These are phyloP conservation scores for Ptiloglossa arizonensis DNA, from an alignment of 1,140 invertebrate species.

Conservation along the genomic window DNA sequence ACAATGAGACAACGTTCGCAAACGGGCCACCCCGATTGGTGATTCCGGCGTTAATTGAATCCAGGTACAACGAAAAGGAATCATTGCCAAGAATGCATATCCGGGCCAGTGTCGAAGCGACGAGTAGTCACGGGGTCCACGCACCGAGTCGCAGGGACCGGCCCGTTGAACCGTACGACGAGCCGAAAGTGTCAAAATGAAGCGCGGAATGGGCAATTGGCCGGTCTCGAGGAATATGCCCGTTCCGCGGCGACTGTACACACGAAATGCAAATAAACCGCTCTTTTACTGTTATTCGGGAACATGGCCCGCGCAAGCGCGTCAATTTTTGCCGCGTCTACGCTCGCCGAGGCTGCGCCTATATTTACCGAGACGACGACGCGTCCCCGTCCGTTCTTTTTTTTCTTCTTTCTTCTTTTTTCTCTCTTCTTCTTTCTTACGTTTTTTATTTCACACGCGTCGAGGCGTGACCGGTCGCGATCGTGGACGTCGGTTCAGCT, in stretches of 20 bases:
- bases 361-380: conserved; percentile 59
- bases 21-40: no score
- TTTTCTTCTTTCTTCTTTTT: no score
- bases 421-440: no score
- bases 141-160: no score
- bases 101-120: no score
- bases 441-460: conserved; percentile 39
- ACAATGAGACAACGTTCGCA: no score
- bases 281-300: conserved; percentile 63
- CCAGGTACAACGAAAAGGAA: no score
- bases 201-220: conserved; percentile 4
- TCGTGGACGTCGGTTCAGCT: conserved; percentile 36
- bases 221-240: background rate
- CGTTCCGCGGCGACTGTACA: conserved; percentile 3
- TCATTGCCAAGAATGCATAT: no score
- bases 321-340: conserved; percentile 54
- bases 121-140: no score
- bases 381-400: conserved; percentile 33
- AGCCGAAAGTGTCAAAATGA: conserved; percentile 21
- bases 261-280: conserved; percentile 58
- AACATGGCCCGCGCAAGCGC: conserved; percentile 50
- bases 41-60: no score
- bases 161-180: background rate
- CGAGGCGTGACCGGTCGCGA: conserved; percentile 53
- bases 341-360: conserved; percentile 54